Conservation (phyloP, 1,140 invertebrate genomes). For the Pentalonia nigronervosa region DNA sequence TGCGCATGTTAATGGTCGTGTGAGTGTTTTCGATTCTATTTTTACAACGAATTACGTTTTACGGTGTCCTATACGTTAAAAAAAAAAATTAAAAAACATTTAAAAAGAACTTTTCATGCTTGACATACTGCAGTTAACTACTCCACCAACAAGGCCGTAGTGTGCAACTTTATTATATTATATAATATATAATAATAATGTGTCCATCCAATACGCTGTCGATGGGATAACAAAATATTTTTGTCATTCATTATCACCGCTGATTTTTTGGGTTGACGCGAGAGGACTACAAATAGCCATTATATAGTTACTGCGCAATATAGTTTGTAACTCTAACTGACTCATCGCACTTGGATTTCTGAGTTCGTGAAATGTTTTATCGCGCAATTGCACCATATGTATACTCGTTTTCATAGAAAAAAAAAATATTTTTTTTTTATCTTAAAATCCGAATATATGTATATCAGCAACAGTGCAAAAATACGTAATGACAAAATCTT, state of each 20-base stretch:
- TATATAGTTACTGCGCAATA: background rate
- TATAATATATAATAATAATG: background rate
- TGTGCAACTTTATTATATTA: background rate
- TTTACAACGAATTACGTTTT: constrained; percentile 50
- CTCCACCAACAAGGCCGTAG: background rate
- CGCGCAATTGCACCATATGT: background rate
- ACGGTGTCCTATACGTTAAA: background rate
- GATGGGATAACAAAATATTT: background rate
- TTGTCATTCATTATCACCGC: background rate
- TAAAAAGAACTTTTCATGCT: constrained; percentile 45
- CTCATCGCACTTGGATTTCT: background rate
- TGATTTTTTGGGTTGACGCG: background rate
- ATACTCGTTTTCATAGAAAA: background rate
- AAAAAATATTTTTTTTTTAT: background rate
- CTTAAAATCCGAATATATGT: background rate
- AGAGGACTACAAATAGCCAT: background rate
- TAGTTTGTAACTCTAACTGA: background rate
- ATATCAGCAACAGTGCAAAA: background rate
- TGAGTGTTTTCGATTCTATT: constrained; percentile 25
- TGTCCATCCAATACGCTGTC: background rate
- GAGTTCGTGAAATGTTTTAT: background rate
- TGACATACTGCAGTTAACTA: background rate
- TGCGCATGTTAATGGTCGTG: constrained; percentile 22
- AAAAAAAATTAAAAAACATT: background rate
- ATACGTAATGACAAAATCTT: background rate